These are phyloP conservation scores for Rotaria magnacalcarata DNA, from an alignment of 2,888 invertebrate species.

Conservation along the genomic window DNA sequence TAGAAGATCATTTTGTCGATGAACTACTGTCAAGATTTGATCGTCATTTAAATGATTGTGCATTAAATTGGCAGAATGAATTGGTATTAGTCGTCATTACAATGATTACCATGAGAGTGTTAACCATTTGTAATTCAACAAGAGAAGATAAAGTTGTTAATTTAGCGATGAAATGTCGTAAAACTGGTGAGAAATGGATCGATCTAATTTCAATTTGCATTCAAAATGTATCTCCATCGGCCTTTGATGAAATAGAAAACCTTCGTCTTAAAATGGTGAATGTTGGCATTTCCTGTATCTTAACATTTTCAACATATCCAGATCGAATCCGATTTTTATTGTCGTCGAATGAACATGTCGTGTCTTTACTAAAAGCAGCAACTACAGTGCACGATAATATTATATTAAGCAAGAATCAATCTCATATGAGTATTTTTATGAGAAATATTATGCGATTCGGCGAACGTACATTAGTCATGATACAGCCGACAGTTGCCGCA, in stretches of 20 bases:
- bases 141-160: not conserved
- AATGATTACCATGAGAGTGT: not conserved
- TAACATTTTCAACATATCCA: not conserved
- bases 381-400: no score
- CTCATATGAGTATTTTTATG: no score
- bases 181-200: not conserved
- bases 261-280: not conserved
- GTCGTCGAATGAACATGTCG: not conserved
- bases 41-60: not conserved
- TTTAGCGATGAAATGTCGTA: no score
- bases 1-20: not conserved
- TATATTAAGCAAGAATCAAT: no score
- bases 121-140: not conserved
- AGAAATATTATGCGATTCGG: no score
- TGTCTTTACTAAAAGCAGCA: not conserved
- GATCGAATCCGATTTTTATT: not conserved
- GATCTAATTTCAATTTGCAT: not conserved
- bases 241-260: not conserved
- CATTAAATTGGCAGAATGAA: conserved; percentile 12
- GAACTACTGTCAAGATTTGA: not conserved
- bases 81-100: not conserved
- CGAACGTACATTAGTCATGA: no score
- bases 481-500: no score
- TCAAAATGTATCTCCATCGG: not conserved
- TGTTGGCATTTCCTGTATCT: not conserved